phyloP scores from a whole-genome alignment of 2,888 invertebrate genomes.

The Gortyna flavago region DNA sequence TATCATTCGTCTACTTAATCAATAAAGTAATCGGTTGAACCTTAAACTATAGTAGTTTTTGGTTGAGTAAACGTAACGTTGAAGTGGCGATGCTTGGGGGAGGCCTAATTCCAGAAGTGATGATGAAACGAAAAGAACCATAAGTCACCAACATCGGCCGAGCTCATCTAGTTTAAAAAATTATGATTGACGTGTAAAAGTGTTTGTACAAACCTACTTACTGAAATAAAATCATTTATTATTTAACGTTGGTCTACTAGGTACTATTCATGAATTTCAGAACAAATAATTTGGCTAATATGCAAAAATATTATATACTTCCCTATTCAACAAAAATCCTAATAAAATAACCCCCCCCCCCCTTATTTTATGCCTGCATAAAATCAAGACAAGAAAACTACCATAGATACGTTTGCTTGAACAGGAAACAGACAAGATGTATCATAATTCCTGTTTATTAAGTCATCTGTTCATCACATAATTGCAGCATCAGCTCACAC shows the following conservation, averaged over 20 bases:
- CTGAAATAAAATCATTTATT: no score
- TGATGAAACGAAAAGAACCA: no score
- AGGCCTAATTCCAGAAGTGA: no score
- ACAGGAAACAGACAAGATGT: constrained; percentile 33
- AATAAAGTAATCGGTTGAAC: not conserved
- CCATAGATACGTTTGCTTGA: not conserved
- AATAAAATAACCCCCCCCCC: not conserved
- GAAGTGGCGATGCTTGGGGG: no score
- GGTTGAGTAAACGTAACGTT: not conserved
- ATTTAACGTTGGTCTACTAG: not conserved
- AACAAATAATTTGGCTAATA: no score
- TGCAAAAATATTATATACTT: not conserved
- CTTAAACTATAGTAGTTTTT: no score
- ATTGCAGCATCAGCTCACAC: constrained; percentile 42
- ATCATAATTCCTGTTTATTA: constrained; percentile 35
- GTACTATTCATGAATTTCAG: not conserved
- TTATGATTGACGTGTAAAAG: no score
- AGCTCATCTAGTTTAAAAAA: no score
- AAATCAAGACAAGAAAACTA: not conserved
- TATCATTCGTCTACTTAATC: not conserved
- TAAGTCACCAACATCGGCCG: no score
- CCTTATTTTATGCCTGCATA: no score
- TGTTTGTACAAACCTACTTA: no score
- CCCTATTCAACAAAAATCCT: not conserved
- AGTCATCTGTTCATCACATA: constrained; percentile 30